Percentiles rank a stretch among this genome's conserved stretches.
phyloP scores from a whole-genome alignment of 1,140 invertebrate species.

The Odontomachus brunneus region DNA sequence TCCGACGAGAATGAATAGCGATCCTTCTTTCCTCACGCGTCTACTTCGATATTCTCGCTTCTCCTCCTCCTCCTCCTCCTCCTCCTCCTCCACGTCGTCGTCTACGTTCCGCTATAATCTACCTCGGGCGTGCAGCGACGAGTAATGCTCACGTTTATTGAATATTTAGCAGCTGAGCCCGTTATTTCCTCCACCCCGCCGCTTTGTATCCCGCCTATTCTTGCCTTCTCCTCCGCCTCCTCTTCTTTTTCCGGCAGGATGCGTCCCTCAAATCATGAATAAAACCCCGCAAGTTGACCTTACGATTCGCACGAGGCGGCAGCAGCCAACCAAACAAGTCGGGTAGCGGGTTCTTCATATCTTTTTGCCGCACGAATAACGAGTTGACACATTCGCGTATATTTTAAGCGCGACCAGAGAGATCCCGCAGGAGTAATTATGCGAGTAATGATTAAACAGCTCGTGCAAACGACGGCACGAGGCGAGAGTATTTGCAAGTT shows the following conservation, averaged over 20 bases:
- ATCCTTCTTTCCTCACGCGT: conserved; percentile 32
- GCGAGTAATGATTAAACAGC: conserved; percentile 3
- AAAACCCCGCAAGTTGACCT: conserved; percentile 65
- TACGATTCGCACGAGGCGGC: not conserved
- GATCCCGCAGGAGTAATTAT: conserved; percentile 3
- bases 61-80: conserved; percentile 22
- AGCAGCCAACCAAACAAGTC: conserved; percentile 32
- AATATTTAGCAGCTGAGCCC: conserved; percentile 80
- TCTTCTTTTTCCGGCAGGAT: conserved; percentile 70
- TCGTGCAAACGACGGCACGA: not conserved
- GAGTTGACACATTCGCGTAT: not conserved
- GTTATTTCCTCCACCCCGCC: conserved; percentile 68
- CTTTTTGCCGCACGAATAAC: not conserved
- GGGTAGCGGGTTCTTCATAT: conserved; percentile 33
- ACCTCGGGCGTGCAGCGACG: conserved; percentile 75
- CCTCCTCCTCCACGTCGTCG: conserved; percentile 27
- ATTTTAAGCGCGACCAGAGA: not conserved
- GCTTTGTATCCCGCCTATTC: conserved; percentile 9
- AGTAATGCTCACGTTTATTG: conserved; percentile 82
- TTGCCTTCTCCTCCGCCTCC: conserved; percentile 24
- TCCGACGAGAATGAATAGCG: conserved; percentile 78
- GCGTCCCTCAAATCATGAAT: conserved; percentile 78
- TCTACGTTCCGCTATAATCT: conserved; percentile 46
- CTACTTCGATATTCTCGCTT: conserved; percentile 51
- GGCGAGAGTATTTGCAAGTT: not conserved